Evolutionary conservation across 1,140 invertebrate species (phyloP).

Genomic region (Steinernema feltiae): DNA sequence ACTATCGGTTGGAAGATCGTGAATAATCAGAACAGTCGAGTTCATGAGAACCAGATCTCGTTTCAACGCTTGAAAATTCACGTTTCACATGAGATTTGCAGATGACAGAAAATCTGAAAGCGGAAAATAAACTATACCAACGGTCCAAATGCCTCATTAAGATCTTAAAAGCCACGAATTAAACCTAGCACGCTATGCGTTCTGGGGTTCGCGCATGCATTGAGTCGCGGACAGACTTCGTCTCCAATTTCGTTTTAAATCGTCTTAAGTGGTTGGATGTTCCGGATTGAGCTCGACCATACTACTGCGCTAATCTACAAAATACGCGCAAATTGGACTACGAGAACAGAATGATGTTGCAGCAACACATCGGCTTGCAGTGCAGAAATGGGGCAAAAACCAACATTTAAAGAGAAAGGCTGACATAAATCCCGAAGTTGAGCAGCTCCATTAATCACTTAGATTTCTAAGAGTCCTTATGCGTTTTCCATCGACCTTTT

Average conservation of each 20-base stretch:
- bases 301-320: too few species aligned
- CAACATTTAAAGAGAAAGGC: background rate
- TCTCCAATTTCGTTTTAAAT: slow-evolving; percentile 2
- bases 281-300: background rate
- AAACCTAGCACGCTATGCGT: too few species aligned
- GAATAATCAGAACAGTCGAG: background rate
- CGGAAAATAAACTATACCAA: background rate
- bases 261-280: background rate
- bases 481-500: background rate
- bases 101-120: background rate
- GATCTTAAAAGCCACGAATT: too few species aligned
- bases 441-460: background rate
- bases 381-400: background rate
- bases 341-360: background rate
- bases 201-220: too few species aligned
- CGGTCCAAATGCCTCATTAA: too few species aligned
- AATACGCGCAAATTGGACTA: background rate
- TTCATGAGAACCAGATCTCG: slow-evolving; percentile 8
- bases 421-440: background rate
- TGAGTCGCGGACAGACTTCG: too few species aligned
- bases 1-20: slow-evolving; percentile 4
- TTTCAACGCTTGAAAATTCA: background rate
- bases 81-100: background rate
- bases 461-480: background rate
- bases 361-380: background rate